Evolutionary conservation across 2,888 invertebrate species (phyloP), one percentile per base, ranked within the genome.

Genomic region (Celastrina argiolus): DNA sequence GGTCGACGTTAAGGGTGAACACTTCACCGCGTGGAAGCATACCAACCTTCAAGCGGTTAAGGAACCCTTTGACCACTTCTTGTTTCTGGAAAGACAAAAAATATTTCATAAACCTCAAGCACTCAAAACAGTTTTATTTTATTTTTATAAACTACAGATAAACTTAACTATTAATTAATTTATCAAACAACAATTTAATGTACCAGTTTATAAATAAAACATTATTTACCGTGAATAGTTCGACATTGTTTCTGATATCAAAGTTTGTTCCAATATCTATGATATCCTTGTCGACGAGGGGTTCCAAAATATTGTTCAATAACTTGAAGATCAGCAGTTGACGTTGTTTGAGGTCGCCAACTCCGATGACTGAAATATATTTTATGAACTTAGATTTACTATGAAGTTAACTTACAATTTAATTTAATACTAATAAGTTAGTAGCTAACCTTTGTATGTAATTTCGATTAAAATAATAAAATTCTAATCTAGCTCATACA

Each of bases 41-140:
- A 45, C 93, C 93, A 42, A 92, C 78, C 65, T 92, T 88, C 65
- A 92, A 81, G 68, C 87, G 81, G 66, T 91, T 87, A n/a, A 91
- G 76, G 80, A 94, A 93, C 71, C 91, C 87, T 72, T 93, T 92
- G 4, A 94, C 92, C 51, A 88, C 88, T 74, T 94, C 92, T 12
- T 82, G 81, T 78, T 92, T 92, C 93, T 93, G 82, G 28, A 81
- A 83, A 74, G 51, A 63, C 1, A 51, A 28, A 8, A 16, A 64
- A 67, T 51, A 68, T 6, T n/a, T 39, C 8, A 39, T 39, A 39
- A 39, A 39, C 14, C 39, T 39, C 5, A 31, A 31, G 31, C 31
- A 31, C 5, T 6, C 2, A 1, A 31, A 31, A 31, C 7, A 4
- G 5, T 6, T 31, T 6, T 31, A 4, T 31, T 6, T 31, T 6